Evolutionary conservation across 2,888 invertebrate genomes (phyloP), one percentile per base, ranked within the genome.

Genomic region (Melanchra persicariae): DNA sequence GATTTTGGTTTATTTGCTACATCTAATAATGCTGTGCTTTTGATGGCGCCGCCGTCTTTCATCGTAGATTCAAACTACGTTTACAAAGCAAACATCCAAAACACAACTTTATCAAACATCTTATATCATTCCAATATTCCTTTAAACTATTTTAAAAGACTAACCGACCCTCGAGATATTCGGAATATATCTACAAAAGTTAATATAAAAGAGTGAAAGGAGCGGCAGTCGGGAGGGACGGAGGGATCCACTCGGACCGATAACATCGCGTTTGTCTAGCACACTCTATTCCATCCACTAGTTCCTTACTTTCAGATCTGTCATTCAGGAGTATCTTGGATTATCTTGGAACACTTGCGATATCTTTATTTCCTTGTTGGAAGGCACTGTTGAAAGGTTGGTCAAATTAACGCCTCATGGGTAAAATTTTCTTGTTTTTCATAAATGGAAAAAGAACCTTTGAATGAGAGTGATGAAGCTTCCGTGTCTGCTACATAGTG

Each of bases 221-320:
- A 60, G 62, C 54, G 12, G 26, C 51, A 51, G 69, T 66, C 54
- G 40, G 67, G 58, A n/a, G 63, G 22, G 17, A 57, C 6, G 55
- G 55, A 57, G 71, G 67, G 64, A 70, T 69, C 69, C 68, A 71
- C 80, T 82, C 63, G 69, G 58, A 51, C 47, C 37, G 80, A 82
- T 82, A 82, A 80, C 82, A 74, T 82, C 83, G 64, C 70, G 71
- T 74, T 77, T 80, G 74, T 80, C 80, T 70, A 71, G 73, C 61
- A 24, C 47, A 65, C 70, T 75, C 60, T 52, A 69, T 70, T 60
- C 71, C 71, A 74, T 70, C 68, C 70, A 59, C 70, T 62, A 60
- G 67, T 73, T 70, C 51, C 60, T 78, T 70, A 78, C 68, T 82
- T 79, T 67, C 37, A 68, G 70, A 82, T 72, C 54, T 60, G 62